Percentiles rank a stretch among this genome's conserved stretches.
Evolutionary conservation across 2,797 vertebrate species (phyloP).

Genomic region (Nannoperca australis): DNA sequence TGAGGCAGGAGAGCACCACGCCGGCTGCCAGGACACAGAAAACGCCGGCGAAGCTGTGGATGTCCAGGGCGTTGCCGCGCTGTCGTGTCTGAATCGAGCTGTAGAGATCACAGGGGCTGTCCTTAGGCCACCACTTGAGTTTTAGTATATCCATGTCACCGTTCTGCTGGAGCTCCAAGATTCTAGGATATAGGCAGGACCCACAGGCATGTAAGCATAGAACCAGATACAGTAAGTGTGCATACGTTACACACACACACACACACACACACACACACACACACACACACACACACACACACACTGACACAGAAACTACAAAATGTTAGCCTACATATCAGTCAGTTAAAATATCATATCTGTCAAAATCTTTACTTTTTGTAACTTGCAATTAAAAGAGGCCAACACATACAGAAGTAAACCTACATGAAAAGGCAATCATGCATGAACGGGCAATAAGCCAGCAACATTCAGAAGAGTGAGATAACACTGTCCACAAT

Average conservation of each 20-base stretch:
- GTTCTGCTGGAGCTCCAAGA: constrained; percentile 98
- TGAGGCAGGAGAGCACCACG: constrained; percentile 97
- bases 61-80: constrained; percentile 94
- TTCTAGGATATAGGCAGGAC: constrained; percentile 81
- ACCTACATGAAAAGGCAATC: background rate
- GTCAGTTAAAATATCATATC: background rate
- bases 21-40: constrained; percentile 98
- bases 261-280: background rate
- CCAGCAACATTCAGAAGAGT: constrained; percentile 5
- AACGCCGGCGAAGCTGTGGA: constrained; percentile 98
- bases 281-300: background rate
- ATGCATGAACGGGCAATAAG: constrained; percentile 24
- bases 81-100: constrained; percentile 92
- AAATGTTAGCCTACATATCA: background rate
- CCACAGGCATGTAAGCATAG: constrained; percentile 9
- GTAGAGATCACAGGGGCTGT: constrained; percentile 95
- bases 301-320: background rate
- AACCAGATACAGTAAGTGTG: background rate
- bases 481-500: background rate
- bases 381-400: background rate
- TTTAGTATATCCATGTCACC: constrained; percentile 98
- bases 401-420: background rate
- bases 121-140: constrained; percentile 98
- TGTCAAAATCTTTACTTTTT: background rate
- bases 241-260: background rate